Conservation (phyloP, 2,797 vertebrate species). For the Fistularia commersonii region DNA sequence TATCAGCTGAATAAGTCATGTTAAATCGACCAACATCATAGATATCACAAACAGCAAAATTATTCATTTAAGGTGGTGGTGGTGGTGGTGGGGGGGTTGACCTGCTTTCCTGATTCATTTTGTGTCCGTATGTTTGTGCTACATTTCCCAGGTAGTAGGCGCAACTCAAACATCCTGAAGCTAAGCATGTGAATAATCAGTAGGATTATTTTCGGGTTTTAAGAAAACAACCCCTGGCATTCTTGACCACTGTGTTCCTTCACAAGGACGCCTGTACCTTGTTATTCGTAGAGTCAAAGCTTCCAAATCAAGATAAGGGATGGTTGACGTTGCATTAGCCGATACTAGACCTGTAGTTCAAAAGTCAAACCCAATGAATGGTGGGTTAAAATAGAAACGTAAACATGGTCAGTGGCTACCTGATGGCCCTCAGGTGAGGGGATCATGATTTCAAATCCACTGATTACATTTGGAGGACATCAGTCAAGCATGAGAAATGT, state of each 20-base stretch:
- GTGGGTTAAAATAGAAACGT: too few species aligned
- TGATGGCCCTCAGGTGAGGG: too few species aligned
- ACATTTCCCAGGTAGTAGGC: conserved; percentile 18
- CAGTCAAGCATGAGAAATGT: background rate
- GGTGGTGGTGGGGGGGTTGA: too few species aligned
- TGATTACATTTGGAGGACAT: too few species aligned
- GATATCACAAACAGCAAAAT: background rate
- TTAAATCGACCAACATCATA: conserved; percentile 8
- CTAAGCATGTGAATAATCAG: conserved; percentile 4
- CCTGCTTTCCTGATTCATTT: conserved; percentile 10
- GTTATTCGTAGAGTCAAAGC: too few species aligned
- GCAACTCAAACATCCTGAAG: conserved; percentile 13
- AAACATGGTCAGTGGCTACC: too few species aligned
- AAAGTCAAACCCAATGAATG: too few species aligned
- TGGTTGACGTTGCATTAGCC: background rate
- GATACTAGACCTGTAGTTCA: too few species aligned
- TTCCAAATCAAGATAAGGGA: background rate
- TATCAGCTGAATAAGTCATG: conserved; percentile 11
- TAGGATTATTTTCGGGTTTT: background rate
- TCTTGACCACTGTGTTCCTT: conserved; percentile 4
- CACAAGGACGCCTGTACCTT: too few species aligned
- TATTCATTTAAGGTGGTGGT: too few species aligned
- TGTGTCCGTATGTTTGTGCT: conserved; percentile 13
- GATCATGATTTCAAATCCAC: too few species aligned
- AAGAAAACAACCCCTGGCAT: conserved; percentile 10